These are phyloP conservation scores for Manduca sexta DNA, from an alignment of 1,140 invertebrate genomes.

Conservation along the genomic window DNA sequence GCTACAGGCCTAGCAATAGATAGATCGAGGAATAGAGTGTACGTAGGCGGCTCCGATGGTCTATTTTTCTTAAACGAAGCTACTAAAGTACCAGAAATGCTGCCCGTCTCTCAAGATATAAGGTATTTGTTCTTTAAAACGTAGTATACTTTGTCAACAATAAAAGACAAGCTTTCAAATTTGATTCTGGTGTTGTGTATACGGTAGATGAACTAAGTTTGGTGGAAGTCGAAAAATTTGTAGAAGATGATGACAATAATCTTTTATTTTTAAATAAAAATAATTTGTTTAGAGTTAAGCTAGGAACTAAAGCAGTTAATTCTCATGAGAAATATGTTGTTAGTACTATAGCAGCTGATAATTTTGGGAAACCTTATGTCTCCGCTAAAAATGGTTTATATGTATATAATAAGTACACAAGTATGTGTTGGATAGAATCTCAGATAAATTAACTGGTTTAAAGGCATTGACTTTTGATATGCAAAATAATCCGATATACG, in stretches of 20 bases:
- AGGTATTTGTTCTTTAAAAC: constrained; percentile 39
- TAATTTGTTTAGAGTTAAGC: constrained; percentile 42
- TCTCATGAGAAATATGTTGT: constrained; percentile 34
- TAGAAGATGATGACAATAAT: constrained; percentile 50
- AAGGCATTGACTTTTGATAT: constrained; percentile 44
- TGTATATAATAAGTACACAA: constrained; percentile 57
- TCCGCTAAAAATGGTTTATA: constrained; percentile 42
- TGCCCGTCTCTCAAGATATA: constrained; percentile 43
- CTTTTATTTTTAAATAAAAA: constrained; percentile 43
- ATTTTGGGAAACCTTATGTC: constrained; percentile 36
- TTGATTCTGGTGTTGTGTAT: constrained; percentile 36
- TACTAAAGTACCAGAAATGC: constrained; percentile 34
- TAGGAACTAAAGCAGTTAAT: constrained; percentile 44
- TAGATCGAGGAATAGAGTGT: constrained; percentile 37
- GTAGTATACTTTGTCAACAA: constrained; percentile 39
- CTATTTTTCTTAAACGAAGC: constrained; percentile 44
- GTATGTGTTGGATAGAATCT: constrained; percentile 50
- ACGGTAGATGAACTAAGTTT: constrained; percentile 30
- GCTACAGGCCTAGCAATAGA: constrained; percentile 47
- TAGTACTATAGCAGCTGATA: constrained; percentile 34
- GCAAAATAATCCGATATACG: constrained; percentile 43
- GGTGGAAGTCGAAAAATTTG: constrained; percentile 34
- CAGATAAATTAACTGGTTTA: constrained; percentile 30
- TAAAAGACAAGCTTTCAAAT: constrained; percentile 36
- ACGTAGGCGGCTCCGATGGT: constrained; percentile 47